Base-by-base conservation (phyloP, 2,888 invertebrate species). In the Heliconius hortense region DNA sequence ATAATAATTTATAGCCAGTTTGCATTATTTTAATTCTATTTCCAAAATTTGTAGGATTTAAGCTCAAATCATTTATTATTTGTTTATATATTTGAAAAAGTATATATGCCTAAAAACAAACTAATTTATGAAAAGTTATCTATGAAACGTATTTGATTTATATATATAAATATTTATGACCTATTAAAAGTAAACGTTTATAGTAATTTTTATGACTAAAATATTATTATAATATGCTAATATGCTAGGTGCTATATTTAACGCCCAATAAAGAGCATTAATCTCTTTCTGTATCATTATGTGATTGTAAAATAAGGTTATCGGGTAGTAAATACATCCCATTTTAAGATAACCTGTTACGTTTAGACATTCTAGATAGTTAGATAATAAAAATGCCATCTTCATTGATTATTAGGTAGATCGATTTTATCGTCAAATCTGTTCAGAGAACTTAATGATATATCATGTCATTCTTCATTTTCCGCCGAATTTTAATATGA, bases 141-240 rank as follows among this genome's bases (percentile, higher is more conserved):
- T 62, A 21, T 28, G 21, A 11, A 35, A 15, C 5, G 13, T 1
- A 62, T 62, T 15, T 62, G 18, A 11, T 63, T 63, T 24, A 21
- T 10, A 63, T 31, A 63, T 63, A 67, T 67, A 18, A 56, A 66
- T 56, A 39, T 73, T 39, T 26, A 59, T 56, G 18, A 26, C 15
- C 39, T 67, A 73, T 56, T 59, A 73, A 56, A 53, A 39, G 39
- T 73, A 66, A 26, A 26, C 56, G 56, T 66, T 73, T 56, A 39
- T 28, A 66, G 66, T 66, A 66, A 67, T 73, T 39, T 59, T 64
- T 43, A 59, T 39, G 18, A 73, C 48, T 73, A 28, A 73, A 68
- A 28, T 60, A 73, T 73, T 66, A 60, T 67, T 60, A 31, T 73
- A 66, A 59, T 66, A 73, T 66, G 66, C 39, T 73, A 53, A 66